Conservation (phyloP, 2,888 invertebrate species). For the Tridacna gigas region DNA sequence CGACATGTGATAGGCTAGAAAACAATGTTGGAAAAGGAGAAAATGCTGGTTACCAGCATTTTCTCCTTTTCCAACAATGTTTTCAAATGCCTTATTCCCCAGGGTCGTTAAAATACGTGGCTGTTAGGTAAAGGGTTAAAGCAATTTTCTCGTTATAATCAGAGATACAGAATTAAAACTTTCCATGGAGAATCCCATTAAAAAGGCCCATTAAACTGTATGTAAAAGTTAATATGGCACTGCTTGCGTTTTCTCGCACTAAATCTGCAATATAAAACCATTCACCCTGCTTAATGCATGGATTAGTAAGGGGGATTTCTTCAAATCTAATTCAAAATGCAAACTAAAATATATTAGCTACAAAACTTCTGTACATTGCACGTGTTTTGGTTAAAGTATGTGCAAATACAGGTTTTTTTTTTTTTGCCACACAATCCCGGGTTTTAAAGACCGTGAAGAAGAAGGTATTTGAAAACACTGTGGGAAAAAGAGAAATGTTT, state of each 20-base stretch:
- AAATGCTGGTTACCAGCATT: background rate
- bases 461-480: too few species aligned
- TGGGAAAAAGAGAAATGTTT: too few species aligned
- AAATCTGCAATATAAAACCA: slow-evolving; percentile 5
- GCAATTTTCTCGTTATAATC: too few species aligned
- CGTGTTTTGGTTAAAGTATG: too few species aligned
- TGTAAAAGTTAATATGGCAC: background rate
- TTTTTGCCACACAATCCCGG: too few species aligned
- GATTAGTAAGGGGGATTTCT: too few species aligned
- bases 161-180: background rate
- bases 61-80: background rate
- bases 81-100: background rate
- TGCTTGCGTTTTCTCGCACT: background rate
- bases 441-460: too few species aligned
- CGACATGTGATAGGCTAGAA: background rate
- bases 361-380: too few species aligned
- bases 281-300: background rate
- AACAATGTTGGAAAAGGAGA: slow-evolving; percentile 4
- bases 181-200: background rate
- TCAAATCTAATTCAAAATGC: too few species aligned
- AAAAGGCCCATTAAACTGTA: background rate
- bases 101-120: background rate
- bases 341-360: too few species aligned
- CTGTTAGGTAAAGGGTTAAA: slow-evolving; percentile 1
- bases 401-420: too few species aligned